These are phyloP conservation scores for Cairina moschata DNA, from an alignment of 2,113 vertebrate species.

Conservation along the genomic window DNA sequence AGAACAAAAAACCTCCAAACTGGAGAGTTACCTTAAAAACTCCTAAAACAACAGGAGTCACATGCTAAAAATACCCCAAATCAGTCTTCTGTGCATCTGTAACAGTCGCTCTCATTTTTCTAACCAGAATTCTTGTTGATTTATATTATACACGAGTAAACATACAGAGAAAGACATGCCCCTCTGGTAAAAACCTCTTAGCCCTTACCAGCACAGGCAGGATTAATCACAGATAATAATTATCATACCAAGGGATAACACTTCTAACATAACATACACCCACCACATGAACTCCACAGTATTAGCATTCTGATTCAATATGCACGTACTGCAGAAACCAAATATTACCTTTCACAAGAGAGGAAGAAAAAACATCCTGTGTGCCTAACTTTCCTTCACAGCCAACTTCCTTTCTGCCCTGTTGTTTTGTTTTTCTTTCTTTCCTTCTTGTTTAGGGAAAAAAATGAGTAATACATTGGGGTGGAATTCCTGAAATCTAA, in stretches of 20 bases:
- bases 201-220: conserved; percentile 13
- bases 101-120: neutral
- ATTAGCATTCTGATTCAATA: conserved; percentile 51
- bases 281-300: conserved; percentile 39
- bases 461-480: neutral
- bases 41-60: neutral
- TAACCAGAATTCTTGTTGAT: conserved; percentile 17
- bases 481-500: neutral
- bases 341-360: neutral
- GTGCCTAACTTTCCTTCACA: neutral
- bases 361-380: conserved; percentile 21
- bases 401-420: neutral
- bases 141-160: neutral
- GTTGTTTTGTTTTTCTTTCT: accelerated
- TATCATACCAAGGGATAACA: conserved; percentile 50
- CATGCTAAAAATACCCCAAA: neutral
- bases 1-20: neutral
- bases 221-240: conserved; percentile 58
- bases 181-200: conserved; percentile 42
- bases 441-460: neutral
- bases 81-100: neutral
- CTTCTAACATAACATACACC: conserved; percentile 42
- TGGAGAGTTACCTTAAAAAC: neutral
- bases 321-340: conserved; percentile 13
- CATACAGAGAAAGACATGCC: neutral